phyloP scores from a whole-genome alignment of 2,113 vertebrate genomes.

The Rhinichthys klamathensis region DNA sequence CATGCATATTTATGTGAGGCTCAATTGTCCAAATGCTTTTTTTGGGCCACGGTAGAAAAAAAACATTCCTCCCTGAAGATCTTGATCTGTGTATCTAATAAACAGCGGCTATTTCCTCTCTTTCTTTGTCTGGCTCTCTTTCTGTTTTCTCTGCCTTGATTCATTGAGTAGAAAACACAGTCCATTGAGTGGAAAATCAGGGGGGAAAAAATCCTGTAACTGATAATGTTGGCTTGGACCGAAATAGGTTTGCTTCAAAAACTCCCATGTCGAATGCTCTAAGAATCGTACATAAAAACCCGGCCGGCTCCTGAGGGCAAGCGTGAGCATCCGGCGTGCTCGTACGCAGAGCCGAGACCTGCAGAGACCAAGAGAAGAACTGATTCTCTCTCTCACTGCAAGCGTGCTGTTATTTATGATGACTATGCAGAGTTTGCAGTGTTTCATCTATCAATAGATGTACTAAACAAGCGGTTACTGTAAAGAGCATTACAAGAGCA shows the following conservation, averaged over 20 bases:
- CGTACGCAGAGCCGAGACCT: conserved; percentile 7
- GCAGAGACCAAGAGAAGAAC: not conserved
- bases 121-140: not conserved
- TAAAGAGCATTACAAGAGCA: conserved; percentile 41
- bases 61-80: not conserved
- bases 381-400: not conserved
- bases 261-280: conserved; percentile 65
- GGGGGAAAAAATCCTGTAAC: conserved; percentile 55
- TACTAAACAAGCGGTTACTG: conserved; percentile 47
- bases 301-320: conserved; percentile 58
- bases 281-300: conserved; percentile 59
- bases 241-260: conserved; percentile 63
- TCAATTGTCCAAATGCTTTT: not conserved
- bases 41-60: not conserved
- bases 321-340: conserved; percentile 45
- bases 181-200: conserved; percentile 66
- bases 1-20: not conserved
- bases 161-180: conserved; percentile 65
- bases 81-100: conserved; percentile 13
- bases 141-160: conserved; percentile 34
- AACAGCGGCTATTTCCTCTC: conserved; percentile 6
- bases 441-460: conserved; percentile 32
- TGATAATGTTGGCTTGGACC: conserved; percentile 59
- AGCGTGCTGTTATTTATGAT: conserved; percentile 35
- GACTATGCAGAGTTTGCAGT: conserved; percentile 32